Evolutionary conservation across 2,113 vertebrate genomes (phyloP).

Genomic region (Sylvia atricapilla): DNA sequence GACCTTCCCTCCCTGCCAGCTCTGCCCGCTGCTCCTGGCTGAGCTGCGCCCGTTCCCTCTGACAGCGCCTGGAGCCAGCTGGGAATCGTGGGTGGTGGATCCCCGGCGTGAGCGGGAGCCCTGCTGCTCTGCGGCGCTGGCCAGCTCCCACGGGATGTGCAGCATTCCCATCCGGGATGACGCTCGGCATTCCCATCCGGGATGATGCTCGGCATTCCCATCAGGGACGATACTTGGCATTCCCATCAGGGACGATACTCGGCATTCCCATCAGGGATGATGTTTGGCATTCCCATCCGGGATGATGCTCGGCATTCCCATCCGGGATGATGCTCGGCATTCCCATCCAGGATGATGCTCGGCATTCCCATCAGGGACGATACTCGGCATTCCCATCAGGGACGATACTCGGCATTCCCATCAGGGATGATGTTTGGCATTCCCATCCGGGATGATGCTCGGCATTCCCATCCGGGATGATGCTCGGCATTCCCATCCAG

Average conservation of each 20-base stretch:
- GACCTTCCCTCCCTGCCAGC: neutral
- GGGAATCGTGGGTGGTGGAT: rapidly evolving
- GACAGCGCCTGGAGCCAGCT: neutral
- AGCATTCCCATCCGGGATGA: neutral
- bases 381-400: neutral
- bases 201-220: neutral
- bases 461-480: neutral
- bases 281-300: neutral
- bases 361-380: neutral
- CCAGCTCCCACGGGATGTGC: rapidly evolving
- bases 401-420: neutral
- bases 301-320: neutral
- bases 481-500: too few species aligned
- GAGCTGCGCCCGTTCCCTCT: neutral
- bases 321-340: neutral
- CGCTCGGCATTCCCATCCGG: rapidly evolving
- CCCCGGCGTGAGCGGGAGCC: neutral
- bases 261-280: too few species aligned
- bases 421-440: too few species aligned
- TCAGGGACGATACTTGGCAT: neutral
- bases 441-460: neutral
- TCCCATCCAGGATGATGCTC: too few species aligned
- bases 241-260: neutral
- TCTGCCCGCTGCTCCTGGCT: neutral
- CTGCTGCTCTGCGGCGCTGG: neutral